Base-by-base conservation (phyloP, 2,888 invertebrate species). In the Drosophila robusta region DNA sequence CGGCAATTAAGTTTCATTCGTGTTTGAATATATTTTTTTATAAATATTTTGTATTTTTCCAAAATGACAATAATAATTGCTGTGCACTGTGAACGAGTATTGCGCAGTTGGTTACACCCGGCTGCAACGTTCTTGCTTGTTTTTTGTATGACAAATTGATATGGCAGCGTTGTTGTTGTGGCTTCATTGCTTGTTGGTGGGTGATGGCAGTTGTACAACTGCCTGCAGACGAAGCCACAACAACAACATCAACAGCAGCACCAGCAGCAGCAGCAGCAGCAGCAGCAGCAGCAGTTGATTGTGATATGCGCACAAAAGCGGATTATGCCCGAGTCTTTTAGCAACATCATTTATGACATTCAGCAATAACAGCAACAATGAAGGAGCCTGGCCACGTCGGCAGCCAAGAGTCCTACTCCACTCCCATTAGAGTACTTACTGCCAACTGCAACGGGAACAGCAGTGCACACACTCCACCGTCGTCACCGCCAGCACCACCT, bases 221-320 rank as follows among this genome's bases (percentile, higher is more conserved):
- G 12, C 32, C 7, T 18, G 9, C 18, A n/a, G 14, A 26, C 7
- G 16, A 14, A 46, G 46, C 36, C 11, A 52, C 12, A 49, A n/a
- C 61, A 22, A 24, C 22, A 26, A 29, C 58, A 16, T 2, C 26
- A 24, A n/a, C 26, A 29, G 51, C 50, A 49, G 54, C 39, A 49
- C 50, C 69, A 60, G 52, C 78, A 75, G 86, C 61, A 22, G 16
- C 22, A 26, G 22, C 58, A 16, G 0, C 26, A 24, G 11, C 26
- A 29, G 51, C 50, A 49, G 54, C 39, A 49, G 52, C 69, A 60
- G 52, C 78, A 75, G 86, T 86, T 86, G 85, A 90, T 87, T 87
- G 85, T 83, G 88, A 87, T 80, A 83, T 87, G 80, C 78, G 78
- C 81, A 87, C 81, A 88, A 87, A 86, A 88, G 90, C 87, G 85